Base-by-base conservation (phyloP, 2,888 invertebrate species). In the Tenthredo mesomela region DNA sequence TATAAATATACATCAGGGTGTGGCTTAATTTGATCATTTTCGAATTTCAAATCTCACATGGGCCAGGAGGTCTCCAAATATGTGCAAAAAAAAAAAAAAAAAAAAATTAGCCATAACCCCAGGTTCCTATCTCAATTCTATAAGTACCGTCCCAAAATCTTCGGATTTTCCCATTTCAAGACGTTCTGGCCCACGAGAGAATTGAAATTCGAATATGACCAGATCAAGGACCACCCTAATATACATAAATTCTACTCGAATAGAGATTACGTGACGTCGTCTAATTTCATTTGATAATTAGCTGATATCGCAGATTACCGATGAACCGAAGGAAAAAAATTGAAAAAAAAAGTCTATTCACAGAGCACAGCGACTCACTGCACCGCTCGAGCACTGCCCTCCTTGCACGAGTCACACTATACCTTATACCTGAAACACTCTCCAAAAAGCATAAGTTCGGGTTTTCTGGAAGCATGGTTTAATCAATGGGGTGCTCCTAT, bases 321-420 rank as follows among this genome's bases (percentile, higher is more conserved):
- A n/a, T 21, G 61, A n/a, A 61, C 12, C 9, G 21, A 29, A 7
- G 80, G 43, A 54, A 37, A 33, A 71, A 82, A 40, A 73, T 43
- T 54, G 40, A 21, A 40, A 40, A 10, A 71, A 18, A 70, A n/a
- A 10, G 40, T 37, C 18, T 2, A 7, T 40, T 90, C 91, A 92
- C 91, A 89, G 92, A 91, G 92, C 92, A 92, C 92, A 90, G 92
- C 92, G 91, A 90, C 86, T 91, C 91, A 92, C 92, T 91, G 92
- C 92, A 92, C 92, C 90, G 92, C 92, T 92, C 91, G 90, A 91
- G 92, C 92, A 92, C 91, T 90, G 89, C 80, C 80, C 88, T 90
- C 91, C 91, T 87, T 92, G 92, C 92, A 92, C 92, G 91, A 90
- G 90, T 89, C 89, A 90, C 91, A 77, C 50, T 80, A 29, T 50